phyloP scores from a whole-genome alignment of 2,888 invertebrate species.

The Gnatocerus cornutus region DNA sequence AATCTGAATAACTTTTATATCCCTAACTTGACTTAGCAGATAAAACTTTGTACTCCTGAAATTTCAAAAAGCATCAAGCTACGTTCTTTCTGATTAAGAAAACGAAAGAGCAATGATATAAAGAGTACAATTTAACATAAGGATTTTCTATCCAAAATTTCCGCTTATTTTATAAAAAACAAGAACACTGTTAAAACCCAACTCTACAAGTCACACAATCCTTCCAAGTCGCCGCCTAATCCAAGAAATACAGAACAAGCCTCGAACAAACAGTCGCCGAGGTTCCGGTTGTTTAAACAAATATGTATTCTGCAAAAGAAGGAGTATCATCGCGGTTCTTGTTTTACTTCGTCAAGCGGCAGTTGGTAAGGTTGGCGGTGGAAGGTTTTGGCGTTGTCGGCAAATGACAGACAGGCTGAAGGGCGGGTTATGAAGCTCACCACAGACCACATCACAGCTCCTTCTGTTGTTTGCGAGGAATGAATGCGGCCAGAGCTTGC shows the following conservation, averaged over 20 bases:
- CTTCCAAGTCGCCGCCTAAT: not conserved
- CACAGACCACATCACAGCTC: constrained; percentile 69
- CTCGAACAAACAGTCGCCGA: constrained; percentile 9
- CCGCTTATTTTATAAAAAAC: too few relatives aligned
- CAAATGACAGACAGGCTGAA: constrained; percentile 66
- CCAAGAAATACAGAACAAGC: constrained; percentile 30
- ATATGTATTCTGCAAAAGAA: constrained; percentile 39
- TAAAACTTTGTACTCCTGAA: too few relatives aligned
- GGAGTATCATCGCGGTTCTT: constrained; percentile 40
- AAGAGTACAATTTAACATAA: too few relatives aligned
- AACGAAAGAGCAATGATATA: too few relatives aligned
- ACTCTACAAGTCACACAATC: constrained; percentile 20
- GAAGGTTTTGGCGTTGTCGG: constrained; percentile 49
- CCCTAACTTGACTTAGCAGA: too few relatives aligned
- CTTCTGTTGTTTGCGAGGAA: constrained; percentile 65
- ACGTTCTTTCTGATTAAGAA: too few relatives aligned
- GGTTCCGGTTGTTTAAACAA: constrained; percentile 39
- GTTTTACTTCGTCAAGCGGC: constrained; percentile 29
- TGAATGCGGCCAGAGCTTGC: constrained; percentile 60
- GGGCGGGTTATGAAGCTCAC: constrained; percentile 67
- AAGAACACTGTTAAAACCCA: too few relatives aligned
- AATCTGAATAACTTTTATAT: too few relatives aligned
- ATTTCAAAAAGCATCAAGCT: too few relatives aligned
- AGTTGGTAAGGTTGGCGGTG: constrained; percentile 22
- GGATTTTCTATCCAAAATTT: too few relatives aligned